Evolutionary conservation across 1,140 invertebrate species (phyloP).

Genomic region (Bombyx mori): DNA sequence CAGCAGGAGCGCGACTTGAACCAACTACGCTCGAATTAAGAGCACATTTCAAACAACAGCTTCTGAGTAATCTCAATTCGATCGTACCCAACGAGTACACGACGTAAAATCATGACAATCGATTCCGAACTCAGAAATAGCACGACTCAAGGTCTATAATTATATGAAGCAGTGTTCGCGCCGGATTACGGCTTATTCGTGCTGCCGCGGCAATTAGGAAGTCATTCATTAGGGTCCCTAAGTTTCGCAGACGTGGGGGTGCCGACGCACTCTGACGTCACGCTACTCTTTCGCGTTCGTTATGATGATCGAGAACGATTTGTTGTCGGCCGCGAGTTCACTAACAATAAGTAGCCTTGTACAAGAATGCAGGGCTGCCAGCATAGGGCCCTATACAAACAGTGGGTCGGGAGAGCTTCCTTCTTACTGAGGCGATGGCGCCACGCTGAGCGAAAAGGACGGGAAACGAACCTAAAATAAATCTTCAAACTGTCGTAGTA

Average conservation of each 20-base stretch:
- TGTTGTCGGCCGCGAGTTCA: constrained; percentile 10
- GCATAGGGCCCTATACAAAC: constrained; percentile 42
- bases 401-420: constrained; percentile 37
- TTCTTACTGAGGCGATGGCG: constrained; percentile 41
- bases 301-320: constrained; percentile 5
- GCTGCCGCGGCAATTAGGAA: constrained; percentile 68
- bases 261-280: constrained; percentile 55
- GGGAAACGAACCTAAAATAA: constrained; percentile 57
- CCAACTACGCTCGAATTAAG: constrained; percentile 33
- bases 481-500: constrained; percentile 54
- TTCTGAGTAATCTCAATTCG: constrained; percentile 36
- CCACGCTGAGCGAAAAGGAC: constrained; percentile 48
- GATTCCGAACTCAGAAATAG: constrained; percentile 53
- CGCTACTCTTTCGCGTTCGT: constrained; percentile 33
- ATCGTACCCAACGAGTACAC: constrained; percentile 41
- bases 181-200: constrained; percentile 64
- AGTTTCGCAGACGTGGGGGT: constrained; percentile 69
- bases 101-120: constrained; percentile 43
- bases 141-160: constrained; percentile 55
- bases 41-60: constrained; percentile 26
- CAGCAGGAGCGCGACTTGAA: constrained; percentile 17
- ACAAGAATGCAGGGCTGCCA: constrained; percentile 38
- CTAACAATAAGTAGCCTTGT: constrained; percentile 46
- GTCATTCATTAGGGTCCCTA: constrained; percentile 70
- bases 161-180: constrained; percentile 43